These are phyloP conservation scores for Lota lota DNA, from an alignment of 2,113 vertebrate genomes.

Conservation along the genomic window DNA sequence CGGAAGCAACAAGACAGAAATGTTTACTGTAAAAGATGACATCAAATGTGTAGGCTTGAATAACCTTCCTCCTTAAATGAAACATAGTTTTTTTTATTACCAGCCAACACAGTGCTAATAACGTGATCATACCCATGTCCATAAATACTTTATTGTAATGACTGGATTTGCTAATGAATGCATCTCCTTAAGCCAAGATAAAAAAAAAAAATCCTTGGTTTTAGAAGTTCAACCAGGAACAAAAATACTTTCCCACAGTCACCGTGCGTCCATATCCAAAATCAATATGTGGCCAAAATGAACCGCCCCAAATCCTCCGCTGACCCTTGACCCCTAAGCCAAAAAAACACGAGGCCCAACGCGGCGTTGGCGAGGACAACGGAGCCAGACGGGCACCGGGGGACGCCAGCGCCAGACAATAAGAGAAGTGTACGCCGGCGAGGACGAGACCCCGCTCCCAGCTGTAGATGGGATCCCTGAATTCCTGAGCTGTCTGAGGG, in stretches of 20 bases:
- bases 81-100: no score
- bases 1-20: neutral
- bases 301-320: slow-evolving; percentile 42
- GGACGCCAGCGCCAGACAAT: slow-evolving; percentile 73
- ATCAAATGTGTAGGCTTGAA: neutral
- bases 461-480: slow-evolving; percentile 77
- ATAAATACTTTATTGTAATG: no score
- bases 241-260: slow-evolving; percentile 27
- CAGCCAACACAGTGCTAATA: no score
- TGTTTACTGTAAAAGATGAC: neutral
- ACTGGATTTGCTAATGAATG: no score
- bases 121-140: no score
- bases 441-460: slow-evolving; percentile 78
- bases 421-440: slow-evolving; percentile 65
- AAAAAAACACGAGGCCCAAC: slow-evolving; percentile 65
- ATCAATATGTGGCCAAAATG: slow-evolving; percentile 65
- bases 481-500: slow-evolving; percentile 76
- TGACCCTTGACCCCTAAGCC: slow-evolving; percentile 30
- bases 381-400: slow-evolving; percentile 76
- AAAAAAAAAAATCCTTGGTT: no score
- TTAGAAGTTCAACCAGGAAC: neutral
- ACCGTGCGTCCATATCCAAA: slow-evolving; percentile 40
- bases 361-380: slow-evolving; percentile 71
- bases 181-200: no score
- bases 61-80: no score